Evolutionary conservation across 2,113 vertebrate genomes (phyloP), one percentile per base, ranked within the genome.

Genomic region (Daphoenositta chrysoptera): DNA sequence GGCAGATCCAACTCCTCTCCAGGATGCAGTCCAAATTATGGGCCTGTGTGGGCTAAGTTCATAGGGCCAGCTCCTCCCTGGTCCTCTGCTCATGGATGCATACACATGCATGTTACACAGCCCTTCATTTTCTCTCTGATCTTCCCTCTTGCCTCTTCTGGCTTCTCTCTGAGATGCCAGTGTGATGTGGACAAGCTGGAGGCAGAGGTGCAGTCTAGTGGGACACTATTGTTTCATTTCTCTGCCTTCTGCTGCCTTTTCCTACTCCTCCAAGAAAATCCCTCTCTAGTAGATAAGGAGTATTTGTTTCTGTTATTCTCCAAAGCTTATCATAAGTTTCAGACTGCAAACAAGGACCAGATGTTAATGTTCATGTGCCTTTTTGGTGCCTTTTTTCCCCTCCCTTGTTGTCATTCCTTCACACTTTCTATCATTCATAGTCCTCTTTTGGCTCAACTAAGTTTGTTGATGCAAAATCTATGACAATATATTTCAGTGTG

Each of bases 21-120:
- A 33, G n/a, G 30, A 27, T 1, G 1, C 21, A 69, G 22, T 31
- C 33, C 37, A 58, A 10, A n/a, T 24, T 30, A 35, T 21, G 30
- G 6, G 22, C 23, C 13, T 3, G 1, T 19, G 15, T 53, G 8
- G 65, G 8, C 18, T 33, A 57, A 44, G 13, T 54, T 69, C 65
- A 37, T 2, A 28, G 21, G 28, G 4, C 17, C 37, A 70, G 28
- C 22, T 83, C 16, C 24, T 69, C 14, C 7, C 31, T 35, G 17
- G 17, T n/a, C 42, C 28, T 40, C 0, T 23, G 16, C 9, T 66
- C 33, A 27, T 23, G 39, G 42, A 47, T 50, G 7, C 20, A 37
- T 2, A 16, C 7, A 33, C 0, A 0, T 53, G 17, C 5, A 3
- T 11, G 9, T 68, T 30, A 9, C 57, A 21, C 11, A 24, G 47